phyloP scores from a whole-genome alignment of 2,797 vertebrate species.

The Botia kubotai region DNA sequence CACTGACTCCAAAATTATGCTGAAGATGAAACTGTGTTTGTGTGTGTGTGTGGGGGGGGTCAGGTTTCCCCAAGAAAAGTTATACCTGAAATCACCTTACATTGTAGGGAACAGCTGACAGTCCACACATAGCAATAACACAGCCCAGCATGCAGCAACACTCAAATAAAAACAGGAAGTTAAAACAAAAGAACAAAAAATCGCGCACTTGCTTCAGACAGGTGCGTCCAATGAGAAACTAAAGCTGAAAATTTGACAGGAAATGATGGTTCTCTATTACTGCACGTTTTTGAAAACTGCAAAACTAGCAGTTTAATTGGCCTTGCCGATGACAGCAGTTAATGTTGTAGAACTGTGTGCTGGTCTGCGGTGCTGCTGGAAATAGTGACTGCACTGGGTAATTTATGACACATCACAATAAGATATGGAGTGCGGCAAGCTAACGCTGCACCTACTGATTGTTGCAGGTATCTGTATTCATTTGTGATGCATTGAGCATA shows the following conservation, averaged over 20 bases:
- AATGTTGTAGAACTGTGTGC: conserved; percentile 70
- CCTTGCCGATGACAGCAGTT: conserved; percentile 69
- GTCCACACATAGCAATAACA: background rate
- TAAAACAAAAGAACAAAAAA: conserved; percentile 21
- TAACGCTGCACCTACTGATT: conserved; percentile 99
- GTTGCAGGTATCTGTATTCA: conserved; percentile 99
- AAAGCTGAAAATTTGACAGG: conserved; percentile 25
- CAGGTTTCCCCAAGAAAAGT: too few species aligned
- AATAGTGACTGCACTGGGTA: conserved; percentile 66
- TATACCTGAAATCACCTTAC: background rate
- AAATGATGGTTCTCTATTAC: conserved; percentile 60
- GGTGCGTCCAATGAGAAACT: conserved; percentile 55
- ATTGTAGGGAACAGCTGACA: background rate
- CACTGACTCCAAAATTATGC: conserved; percentile 6
- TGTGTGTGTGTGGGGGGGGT: background rate
- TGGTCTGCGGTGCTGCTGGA: conserved; percentile 49
- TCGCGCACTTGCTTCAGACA: conserved; percentile 17
- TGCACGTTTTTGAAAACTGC: conserved; percentile 53
- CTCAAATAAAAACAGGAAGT: conserved; percentile 15
- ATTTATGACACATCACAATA: conserved; percentile 86
- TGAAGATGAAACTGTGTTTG: background rate
- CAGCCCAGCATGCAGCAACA: background rate
- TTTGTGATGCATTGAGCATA: conserved; percentile 99
- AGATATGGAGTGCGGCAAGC: conserved; percentile 85
- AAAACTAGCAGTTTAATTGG: conserved; percentile 73